phyloP scores from a whole-genome alignment of 1,140 invertebrate species.

The Sitodiplosis mosellana region DNA sequence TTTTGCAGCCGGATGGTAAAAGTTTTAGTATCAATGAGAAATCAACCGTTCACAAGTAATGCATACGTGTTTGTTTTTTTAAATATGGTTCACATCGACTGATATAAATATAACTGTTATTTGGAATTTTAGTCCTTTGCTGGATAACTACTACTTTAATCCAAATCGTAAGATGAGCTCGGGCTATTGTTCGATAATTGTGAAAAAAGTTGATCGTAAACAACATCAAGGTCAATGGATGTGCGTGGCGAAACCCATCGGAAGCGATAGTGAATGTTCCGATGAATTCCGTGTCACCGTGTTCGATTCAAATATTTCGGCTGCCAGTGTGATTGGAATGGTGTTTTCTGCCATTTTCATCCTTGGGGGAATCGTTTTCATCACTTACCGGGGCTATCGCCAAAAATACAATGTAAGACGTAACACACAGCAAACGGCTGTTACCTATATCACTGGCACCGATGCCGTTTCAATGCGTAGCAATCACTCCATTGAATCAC shows the following conservation, averaged over 20 bases:
- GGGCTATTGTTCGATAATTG: not conserved
- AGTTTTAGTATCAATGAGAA: conserved; percentile 1
- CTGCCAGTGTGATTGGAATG: not conserved
- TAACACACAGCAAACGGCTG: too few relatives aligned
- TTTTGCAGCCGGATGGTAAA: not conserved
- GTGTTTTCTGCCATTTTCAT: not conserved
- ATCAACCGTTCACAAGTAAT: not conserved
- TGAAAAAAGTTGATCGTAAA: not conserved
- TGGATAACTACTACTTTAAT: not conserved
- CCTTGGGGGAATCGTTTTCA: not conserved
- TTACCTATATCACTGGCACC: too few relatives aligned
- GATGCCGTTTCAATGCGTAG: too few relatives aligned
- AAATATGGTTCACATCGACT: not conserved
- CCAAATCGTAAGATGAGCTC: not conserved
- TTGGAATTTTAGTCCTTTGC: not conserved
- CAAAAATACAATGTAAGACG: too few relatives aligned
- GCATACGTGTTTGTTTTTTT: not conserved
- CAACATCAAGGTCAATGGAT: not conserved
- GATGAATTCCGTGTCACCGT: not conserved
- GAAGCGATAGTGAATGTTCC: not conserved
- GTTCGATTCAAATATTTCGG: not conserved
- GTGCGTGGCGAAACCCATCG: not conserved
- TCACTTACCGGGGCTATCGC: not conserved
- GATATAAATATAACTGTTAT: too few relatives aligned
- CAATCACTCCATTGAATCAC: too few relatives aligned